A percentile compares a stretch with the other conserved stretches of the same genome.
Evolutionary conservation across 2,797 vertebrate genomes (phyloP).

Genomic region (Huso huso): DNA sequence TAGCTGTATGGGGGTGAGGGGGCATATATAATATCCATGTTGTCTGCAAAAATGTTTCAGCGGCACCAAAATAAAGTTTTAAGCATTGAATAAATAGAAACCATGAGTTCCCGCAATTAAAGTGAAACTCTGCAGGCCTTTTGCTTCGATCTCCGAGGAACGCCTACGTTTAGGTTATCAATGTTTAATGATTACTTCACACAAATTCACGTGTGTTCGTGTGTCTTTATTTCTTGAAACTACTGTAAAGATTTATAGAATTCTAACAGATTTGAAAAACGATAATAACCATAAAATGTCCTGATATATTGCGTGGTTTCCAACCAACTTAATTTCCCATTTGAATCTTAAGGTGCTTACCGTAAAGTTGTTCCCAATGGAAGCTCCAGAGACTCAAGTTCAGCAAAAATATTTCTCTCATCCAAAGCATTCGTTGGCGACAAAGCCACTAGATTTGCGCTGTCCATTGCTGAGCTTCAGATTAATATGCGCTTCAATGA

Average conservation of each 20-base stretch:
- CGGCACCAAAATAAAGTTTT: too few species aligned
- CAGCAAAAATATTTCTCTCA: conserved; percentile 75
- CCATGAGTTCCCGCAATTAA: too few species aligned
- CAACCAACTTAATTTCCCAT: neutral
- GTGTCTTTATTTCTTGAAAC: too few species aligned
- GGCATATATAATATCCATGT: too few species aligned
- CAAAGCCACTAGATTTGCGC: conserved; percentile 40
- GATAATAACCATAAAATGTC: too few species aligned
- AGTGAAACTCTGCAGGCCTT: neutral
- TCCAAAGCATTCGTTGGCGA: conserved; percentile 39
- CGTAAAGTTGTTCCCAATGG: conserved; percentile 83
- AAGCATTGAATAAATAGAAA: too few species aligned
- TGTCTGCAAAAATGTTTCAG: too few species aligned
- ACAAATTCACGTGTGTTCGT: conserved; percentile 13
- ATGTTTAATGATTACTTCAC: conserved; percentile 16
- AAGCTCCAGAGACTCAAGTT: conserved; percentile 84
- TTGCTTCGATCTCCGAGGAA: conserved; percentile 6
- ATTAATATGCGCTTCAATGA: conserved; percentile 14
- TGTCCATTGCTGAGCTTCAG: conserved; percentile 46
- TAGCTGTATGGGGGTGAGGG: too few species aligned
- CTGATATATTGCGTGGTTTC: too few species aligned
- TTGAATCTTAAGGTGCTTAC: conserved; percentile 48
- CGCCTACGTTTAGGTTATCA: neutral
- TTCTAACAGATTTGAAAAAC: too few species aligned
- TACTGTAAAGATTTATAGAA: too few species aligned